Evolutionary conservation across 2,888 invertebrate genomes (phyloP).

Genomic region (Baronia brevicornis): DNA sequence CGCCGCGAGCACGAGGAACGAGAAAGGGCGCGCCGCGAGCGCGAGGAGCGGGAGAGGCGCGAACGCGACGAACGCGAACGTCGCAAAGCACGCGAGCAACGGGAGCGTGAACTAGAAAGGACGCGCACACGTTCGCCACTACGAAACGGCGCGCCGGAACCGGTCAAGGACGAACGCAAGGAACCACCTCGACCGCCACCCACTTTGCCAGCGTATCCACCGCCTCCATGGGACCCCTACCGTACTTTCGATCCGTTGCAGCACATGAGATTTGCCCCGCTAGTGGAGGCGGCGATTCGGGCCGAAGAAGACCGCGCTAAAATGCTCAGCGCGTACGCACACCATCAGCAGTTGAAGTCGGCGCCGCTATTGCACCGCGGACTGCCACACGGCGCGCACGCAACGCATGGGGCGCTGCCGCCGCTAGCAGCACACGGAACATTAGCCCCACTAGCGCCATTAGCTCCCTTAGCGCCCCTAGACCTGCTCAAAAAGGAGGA

Average conservation of each 20-base stretch:
- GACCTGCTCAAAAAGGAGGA: constrained; percentile 78
- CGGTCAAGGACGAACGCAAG: constrained; percentile 66
- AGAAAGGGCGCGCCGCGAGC: constrained; percentile 75
- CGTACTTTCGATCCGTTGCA: constrained; percentile 82
- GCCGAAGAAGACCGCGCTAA: constrained; percentile 88
- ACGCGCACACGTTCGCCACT: constrained; percentile 84
- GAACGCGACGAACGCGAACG: constrained; percentile 76
- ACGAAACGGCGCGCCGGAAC: constrained; percentile 78
- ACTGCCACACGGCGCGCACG: constrained; percentile 63
- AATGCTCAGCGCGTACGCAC: constrained; percentile 82
- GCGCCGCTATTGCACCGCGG: constrained; percentile 59
- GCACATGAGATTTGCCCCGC: constrained; percentile 83
- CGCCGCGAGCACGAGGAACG: constrained; percentile 65
- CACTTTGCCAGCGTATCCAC: constrained; percentile 74
- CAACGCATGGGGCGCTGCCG: constrained; percentile 53
- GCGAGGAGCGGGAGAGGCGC: constrained; percentile 77
- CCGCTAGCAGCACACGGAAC: constrained; percentile 55
- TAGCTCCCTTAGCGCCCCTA: constrained; percentile 61
- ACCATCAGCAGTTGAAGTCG: constrained; percentile 74
- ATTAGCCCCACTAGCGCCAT: constrained; percentile 59
- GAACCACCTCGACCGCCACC: constrained; percentile 63
- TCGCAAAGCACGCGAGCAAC: constrained; percentile 72
- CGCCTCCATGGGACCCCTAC: constrained; percentile 81
- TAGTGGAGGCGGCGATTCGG: constrained; percentile 85
- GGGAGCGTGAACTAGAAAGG: constrained; percentile 76